Base-by-base conservation (phyloP, 2,797 vertebrate species). In the Microhierax caerulescens region DNA sequence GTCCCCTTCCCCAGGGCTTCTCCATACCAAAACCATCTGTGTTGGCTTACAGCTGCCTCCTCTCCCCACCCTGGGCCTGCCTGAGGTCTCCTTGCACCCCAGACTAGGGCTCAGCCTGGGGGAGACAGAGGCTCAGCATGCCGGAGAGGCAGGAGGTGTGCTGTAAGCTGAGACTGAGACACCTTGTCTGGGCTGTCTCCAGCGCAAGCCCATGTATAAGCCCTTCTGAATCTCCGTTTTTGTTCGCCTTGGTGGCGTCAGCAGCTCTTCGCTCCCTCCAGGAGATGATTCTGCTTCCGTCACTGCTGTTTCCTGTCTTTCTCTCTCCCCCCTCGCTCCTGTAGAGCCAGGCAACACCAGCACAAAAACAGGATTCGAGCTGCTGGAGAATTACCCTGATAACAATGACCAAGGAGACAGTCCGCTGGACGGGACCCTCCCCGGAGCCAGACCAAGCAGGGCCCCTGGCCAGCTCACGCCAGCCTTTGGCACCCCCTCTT, bases 321-420 rank as follows among this genome's bases (percentile, higher is more conserved):
- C 95, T 92, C 84, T 90, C 88, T 86, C 85, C 92, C 94, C 56
- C 23, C 93, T 94, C 63, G 4, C 80, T 88, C 92, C 93, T 0
- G 13, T 68, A 96, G 83, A 75, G 93, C 81, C 90, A 94, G 85
- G 95, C 96, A 96, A 91, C 92, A 95, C 82, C 54, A 34, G 72
- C 90, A 97, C 92, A 96, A 97, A 98, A 97, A 97, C 97, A 97
- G 97, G 97, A 98, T 97, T 95, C n/a, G 1, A 97, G 88, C 73
- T 95, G 93, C 92, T 95, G 80, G 53, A 93, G 95, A 96, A 94
- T 72, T 90, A 93, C 81, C 48, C 94, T 65, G 95, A 96, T 96
- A 97, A 97, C 95, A 97, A 97, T 95, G 93, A 74, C 84, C 57
- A 19, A 96, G 92, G 81, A 97, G 96, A 97, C 91, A 95, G 87